Base-by-base conservation (phyloP, 2,113 vertebrate genomes). In the Apodemus speciosus region DNA sequence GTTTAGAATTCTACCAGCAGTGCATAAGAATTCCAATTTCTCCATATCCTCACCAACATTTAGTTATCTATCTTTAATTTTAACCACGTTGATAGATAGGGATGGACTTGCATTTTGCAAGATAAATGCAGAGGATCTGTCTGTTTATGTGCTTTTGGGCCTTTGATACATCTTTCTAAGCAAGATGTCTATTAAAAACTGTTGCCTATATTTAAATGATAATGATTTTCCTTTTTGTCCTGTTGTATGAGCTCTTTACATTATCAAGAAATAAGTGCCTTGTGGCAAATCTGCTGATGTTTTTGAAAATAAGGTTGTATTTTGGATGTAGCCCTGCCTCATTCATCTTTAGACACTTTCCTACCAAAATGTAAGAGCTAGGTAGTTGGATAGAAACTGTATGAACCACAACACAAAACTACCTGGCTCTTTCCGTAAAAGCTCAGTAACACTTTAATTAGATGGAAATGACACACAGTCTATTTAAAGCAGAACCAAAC, bases 171-270 rank as follows among this genome's bases (percentile, higher is more conserved):
- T 91, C 58, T 64, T 96, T 64, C 25, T 64, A 13, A 13, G 51
- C 64, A 75, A 86, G 89, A 84, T 86, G 16, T 73, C 43, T 79
- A 21, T 89, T 60, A 6, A 46, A 9, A 89, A 75, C 46, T 9
- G 62, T 91, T 95, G 46, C 18, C 23, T 58, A 20, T 91, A 84
- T 75, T 83, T 88, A 90, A 89, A 25, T 85, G 83, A 84, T 16
- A 30, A 25, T 71, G 68, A 64, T 5, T 85, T 53, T 53, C 77
- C 46, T 66, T 80, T 84, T 81, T 68, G 40, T 76, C 87, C 13
- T 89, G 15, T 38, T 80, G 2, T 56, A 32, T 83, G 27, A 69
- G 21, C 27, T 93, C 23, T 90, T 91, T 85, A 62, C 64, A 62
- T 72, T 43, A 68, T 62, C 83, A 58, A 38, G 23, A 68, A 90